A percentile compares a stretch with the other conserved stretches of the same genome.
Conservation (phyloP, 2,888 invertebrate genomes). For the Acanthosepion lycidas region DNA sequence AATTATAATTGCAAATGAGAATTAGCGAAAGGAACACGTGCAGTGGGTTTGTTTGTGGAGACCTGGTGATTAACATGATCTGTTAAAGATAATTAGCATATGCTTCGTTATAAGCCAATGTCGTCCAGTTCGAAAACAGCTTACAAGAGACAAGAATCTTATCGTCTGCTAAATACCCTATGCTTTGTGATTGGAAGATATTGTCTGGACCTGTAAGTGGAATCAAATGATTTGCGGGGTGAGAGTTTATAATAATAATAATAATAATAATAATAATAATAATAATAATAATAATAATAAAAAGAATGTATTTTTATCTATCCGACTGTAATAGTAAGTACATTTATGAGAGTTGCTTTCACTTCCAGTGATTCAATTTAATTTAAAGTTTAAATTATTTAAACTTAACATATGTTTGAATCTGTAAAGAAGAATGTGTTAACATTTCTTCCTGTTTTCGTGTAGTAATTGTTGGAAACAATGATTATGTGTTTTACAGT, state of each 20-base stretch:
- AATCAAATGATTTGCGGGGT: not conserved
- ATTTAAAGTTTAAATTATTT: too few species aligned
- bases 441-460: too few species aligned
- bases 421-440: too few species aligned
- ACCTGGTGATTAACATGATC: not conserved
- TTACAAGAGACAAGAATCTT: not conserved
- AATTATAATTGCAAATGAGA: not conserved
- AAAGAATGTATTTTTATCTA: too few species aligned
- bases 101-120: not conserved
- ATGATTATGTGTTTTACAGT: too few species aligned
- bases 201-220: not conserved
- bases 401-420: too few species aligned
- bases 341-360: too few species aligned
- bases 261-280: not conserved
- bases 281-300: not conserved
- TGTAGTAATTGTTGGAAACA: too few species aligned
- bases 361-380: too few species aligned
- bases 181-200: not conserved
- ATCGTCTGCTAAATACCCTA: not conserved
- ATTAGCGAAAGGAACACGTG: not conserved
- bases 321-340: too few species aligned
- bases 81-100: not conserved
- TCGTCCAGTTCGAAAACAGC: not conserved
- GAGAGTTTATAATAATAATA: not conserved
- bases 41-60: not conserved